Evolutionary conservation across 2,113 vertebrate species (phyloP).

Genomic region (Sinosuthora webbiana): DNA sequence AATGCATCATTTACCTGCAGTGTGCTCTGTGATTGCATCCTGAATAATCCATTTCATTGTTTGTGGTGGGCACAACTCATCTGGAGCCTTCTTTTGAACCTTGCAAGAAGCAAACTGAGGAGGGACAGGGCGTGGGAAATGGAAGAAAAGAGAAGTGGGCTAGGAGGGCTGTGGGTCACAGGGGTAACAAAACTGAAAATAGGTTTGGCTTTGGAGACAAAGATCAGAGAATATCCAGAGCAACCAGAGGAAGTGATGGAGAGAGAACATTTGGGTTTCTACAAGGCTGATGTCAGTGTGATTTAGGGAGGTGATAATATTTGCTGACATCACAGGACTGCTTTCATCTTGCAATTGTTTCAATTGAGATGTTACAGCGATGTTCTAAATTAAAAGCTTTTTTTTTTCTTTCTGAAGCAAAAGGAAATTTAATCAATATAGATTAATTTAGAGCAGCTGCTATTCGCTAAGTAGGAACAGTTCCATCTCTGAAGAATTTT

Average conservation of each 20-base stretch:
- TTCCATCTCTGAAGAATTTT: slow-evolving; percentile 47
- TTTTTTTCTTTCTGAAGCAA: neutral
- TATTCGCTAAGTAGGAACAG: slow-evolving; percentile 19
- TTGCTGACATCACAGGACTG: slow-evolving; percentile 15
- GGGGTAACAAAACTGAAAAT: neutral
- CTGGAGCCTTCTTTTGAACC: neutral
- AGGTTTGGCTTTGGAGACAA: neutral
- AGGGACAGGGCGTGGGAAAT: neutral
- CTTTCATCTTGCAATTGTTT: slow-evolving; percentile 32
- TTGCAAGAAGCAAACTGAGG: neutral
- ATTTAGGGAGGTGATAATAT: slow-evolving; percentile 32
- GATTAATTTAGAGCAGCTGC: slow-evolving; percentile 55
- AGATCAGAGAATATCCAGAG: neutral
- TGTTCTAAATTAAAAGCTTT: slow-evolving; percentile 38
- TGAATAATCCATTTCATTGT: neutral
- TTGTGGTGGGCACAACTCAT: neutral
- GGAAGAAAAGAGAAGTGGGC: neutral
- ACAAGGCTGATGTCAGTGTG: neutral
- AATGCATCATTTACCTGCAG: neutral
- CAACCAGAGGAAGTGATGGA: neutral
- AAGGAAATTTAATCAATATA: slow-evolving; percentile 55
- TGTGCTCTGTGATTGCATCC: neutral
- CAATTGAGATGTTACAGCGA: slow-evolving; percentile 8
- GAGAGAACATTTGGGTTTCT: neutral
- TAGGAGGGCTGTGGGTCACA: neutral